Percentiles rank a stretch among this genome's conserved stretches.
These are phyloP conservation scores for Schrankia costaestrigalis DNA, from an alignment of 2,888 invertebrate genomes.

Conservation along the genomic window DNA sequence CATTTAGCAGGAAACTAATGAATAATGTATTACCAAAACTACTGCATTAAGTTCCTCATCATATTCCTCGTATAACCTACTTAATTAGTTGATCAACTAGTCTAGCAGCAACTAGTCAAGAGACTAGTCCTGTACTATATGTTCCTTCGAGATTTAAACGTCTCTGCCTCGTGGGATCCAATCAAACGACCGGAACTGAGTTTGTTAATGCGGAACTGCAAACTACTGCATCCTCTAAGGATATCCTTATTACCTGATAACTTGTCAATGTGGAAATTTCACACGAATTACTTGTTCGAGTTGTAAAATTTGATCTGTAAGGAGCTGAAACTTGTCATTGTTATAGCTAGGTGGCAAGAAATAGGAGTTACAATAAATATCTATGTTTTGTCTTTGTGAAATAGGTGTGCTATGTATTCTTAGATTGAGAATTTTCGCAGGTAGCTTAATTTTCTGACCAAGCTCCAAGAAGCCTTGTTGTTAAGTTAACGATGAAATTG, in stretches of 20 bases:
- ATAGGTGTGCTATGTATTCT: too few species aligned
- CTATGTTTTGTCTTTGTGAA: too few species aligned
- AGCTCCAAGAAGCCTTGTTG: too few species aligned
- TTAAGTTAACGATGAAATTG: too few species aligned
- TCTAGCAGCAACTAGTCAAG: constrained; percentile 26
- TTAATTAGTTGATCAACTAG: constrained; percentile 33
- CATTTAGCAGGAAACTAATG: neutral
- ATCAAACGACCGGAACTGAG: constrained; percentile 46
- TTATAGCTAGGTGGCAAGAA: too few species aligned
- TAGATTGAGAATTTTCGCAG: too few species aligned
- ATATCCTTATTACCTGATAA: constrained; percentile 28
- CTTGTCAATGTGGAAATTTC: constrained; percentile 8
- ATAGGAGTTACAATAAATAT: too few species aligned
- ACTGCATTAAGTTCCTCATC: constrained; percentile 22
- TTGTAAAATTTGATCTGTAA: too few species aligned
- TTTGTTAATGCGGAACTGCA: constrained; percentile 35
- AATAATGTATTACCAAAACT: constrained; percentile 8
- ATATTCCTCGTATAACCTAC: constrained; percentile 33
- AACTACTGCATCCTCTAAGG: constrained; percentile 33
- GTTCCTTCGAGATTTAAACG: constrained; percentile 26
- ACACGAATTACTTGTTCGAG: constrained; percentile 1
- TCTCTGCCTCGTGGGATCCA: constrained; percentile 45
- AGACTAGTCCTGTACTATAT: constrained; percentile 30
- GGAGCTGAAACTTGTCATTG: too few species aligned
- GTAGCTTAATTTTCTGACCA: too few species aligned